Evolutionary conservation across 1,140 invertebrate genomes (phyloP).

Genomic region (Nixonia krombeini): DNA sequence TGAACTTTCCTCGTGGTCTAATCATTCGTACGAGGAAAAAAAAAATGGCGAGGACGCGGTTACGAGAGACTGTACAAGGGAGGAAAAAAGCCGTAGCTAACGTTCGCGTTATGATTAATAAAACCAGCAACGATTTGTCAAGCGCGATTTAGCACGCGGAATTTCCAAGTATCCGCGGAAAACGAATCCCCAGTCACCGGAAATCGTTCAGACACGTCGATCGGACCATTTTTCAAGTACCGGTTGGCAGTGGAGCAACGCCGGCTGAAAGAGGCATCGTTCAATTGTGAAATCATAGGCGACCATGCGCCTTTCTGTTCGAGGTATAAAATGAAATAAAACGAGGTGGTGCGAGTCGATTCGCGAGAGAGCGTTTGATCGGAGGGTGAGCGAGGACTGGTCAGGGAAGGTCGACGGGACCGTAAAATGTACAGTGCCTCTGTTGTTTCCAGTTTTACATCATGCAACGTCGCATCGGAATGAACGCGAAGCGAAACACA

Average conservation of each 20-base stretch:
- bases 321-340: constrained; percentile 27
- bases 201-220: not conserved
- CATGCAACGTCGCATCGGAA: constrained; percentile 18
- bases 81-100: too few species aligned
- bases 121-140: too few species aligned
- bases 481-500: constrained; percentile 8
- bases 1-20: too few species aligned
- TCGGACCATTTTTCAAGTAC: constrained; percentile 1
- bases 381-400: constrained; percentile 12
- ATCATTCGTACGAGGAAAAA: not conserved
- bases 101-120: too few species aligned
- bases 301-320: constrained; percentile 1
- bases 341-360: constrained; percentile 5
- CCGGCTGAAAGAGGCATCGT: not conserved
- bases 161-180: not conserved
- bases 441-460: constrained; percentile 36
- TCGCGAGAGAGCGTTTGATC: constrained; percentile 9
- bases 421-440: constrained; percentile 16
- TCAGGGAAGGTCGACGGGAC: constrained; percentile 1
- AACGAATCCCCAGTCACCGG: not conserved
- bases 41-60: not conserved
- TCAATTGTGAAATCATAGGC: constrained; percentile 37
- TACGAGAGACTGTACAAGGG: too few species aligned
- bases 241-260: too few species aligned
- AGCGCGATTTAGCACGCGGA: too few species aligned